Evolutionary conservation across 2,797 vertebrate genomes (phyloP), one percentile per base, ranked within the genome.

Genomic region (Siniperca obscura): DNA sequence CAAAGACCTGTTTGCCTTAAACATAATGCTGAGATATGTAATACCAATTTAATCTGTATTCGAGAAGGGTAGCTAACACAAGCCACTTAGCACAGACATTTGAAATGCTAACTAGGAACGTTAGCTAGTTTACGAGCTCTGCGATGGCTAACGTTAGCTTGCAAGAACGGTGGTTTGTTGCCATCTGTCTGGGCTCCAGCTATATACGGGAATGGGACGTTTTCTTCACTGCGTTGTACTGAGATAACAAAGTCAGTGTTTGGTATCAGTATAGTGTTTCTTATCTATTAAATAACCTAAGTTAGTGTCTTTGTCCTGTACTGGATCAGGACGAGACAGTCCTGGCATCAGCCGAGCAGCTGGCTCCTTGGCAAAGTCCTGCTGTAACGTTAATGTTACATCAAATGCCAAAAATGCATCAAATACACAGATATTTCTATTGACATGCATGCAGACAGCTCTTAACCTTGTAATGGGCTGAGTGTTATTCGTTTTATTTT

Each of bases 131-230:
- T 68, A 80, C 68, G 82, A 87, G 86, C 77, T 85, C 74, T 52
- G 64, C 40, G 9, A 3, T 50, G 22, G 90, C 90, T 90, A 91
- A 76, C 38, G 53, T 56, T 82, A 85, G 66, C 86, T 55, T 12
- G 22, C 36, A 40, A 21, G 5, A 74, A 19, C 74, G 46, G 57
- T 64, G 59, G 85, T 74, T 86, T 91, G 82, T 87, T 90, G 79
- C 77, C 75, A 59, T 92, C 76, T 71, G 80, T 81, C 71, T 74
- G 75, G 68, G 66, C 42, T 84, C 27, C 40, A 19, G 80, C 53
- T 78, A 4, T 2, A 11, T 48, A 6, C 27, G 55, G 48, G 1
- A 57, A 10, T 14, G 9, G 27, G 70, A 62, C 67, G 40, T 53
- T 72, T 73, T 57, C 10, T 40, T 25, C 2, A 16, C 30, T 9